Base-by-base conservation (phyloP, 1,140 invertebrate species). In the Archivesica marissinica region DNA sequence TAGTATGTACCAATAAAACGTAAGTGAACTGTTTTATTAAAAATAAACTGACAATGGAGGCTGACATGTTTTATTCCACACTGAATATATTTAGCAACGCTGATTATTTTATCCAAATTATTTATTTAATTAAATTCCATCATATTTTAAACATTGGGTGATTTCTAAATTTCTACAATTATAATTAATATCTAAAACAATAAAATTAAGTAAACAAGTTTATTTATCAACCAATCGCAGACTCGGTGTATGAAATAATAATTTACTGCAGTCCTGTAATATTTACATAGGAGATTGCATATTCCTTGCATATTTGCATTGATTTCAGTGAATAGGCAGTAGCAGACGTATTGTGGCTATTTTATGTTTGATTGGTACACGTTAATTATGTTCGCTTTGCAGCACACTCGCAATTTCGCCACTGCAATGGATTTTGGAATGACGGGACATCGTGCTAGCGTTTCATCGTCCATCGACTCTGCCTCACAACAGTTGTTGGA, bases 201-300 rank as follows among this genome's bases (percentile, higher is more conserved):
- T 20, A 20, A 11, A 39, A 6, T 15, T 61, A 61, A 6, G 56
- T 28, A 4, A 25, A 3, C 15, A 61, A 20, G 15, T 70, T 23
- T n/a, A 11, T 17, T 39, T 72, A 15, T 47, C 1, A 25, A 47
- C 68, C 30, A 50, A 9, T 72, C 23, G 30, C 1, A 15, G n/a
- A 47, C 15, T 2, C 23, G n/a, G n/a, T n/a, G n/a, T n/a, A n/a
- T n/a, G n/a, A n/a, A 0, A 0, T 28, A 23, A 56, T 17, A n/a
- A 39, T 75, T 77, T 35, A 66, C 4, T 77, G 82, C 74, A 59
- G n/a, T 17, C 74, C 75, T 50, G 61, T 28, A 44, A 50, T 77
- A 78, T 85, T 85, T 85, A 85, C 82, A 85, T 85, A 68, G 61
- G 64, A 68, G 56, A 54, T 30, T 23, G 33, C 41, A 54, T 25